Percentiles rank a stretch among this genome's conserved stretches.
These are phyloP conservation scores for Helicorthomorpha holstii DNA, from an alignment of 1,140 invertebrate genomes.

Conservation along the genomic window DNA sequence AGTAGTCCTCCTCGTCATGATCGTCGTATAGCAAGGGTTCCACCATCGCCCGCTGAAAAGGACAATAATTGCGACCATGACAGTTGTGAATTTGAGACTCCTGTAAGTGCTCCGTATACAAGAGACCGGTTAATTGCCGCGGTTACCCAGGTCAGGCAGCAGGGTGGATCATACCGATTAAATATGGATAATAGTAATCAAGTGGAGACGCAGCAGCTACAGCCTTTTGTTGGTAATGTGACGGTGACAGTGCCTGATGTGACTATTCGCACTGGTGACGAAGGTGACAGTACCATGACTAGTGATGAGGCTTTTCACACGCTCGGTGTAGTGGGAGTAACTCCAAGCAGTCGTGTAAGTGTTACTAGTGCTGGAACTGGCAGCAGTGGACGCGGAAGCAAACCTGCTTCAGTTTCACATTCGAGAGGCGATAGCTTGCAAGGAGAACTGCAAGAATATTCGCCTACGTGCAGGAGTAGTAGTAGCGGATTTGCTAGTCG, in stretches of 20 bases:
- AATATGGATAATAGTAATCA: no score
- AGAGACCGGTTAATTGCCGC: slow-evolving; percentile 26
- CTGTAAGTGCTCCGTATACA: no score
- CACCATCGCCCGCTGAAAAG: neutral
- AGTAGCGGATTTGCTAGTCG: slow-evolving; percentile 15
- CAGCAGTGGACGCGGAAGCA: slow-evolving; percentile 13
- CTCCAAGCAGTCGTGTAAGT: slow-evolving; percentile 12
- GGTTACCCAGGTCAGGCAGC: slow-evolving; percentile 24
- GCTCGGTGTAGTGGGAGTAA: neutral
- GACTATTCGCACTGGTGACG: slow-evolving; percentile 4
- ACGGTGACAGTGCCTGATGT: slow-evolving; percentile 10
- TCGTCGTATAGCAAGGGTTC: neutral
- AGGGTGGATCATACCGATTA: slow-evolving; percentile 12
- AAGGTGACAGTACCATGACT: slow-evolving; percentile 6
- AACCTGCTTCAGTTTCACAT: slow-evolving; percentile 12
- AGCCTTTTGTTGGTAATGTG: slow-evolving; percentile 11
- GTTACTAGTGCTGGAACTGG: slow-evolving; percentile 14
- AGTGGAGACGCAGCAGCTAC: no score
- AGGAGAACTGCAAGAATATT: slow-evolving; percentile 13
- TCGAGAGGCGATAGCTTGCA: slow-evolving; percentile 13
- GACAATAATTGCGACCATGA: slow-evolving; percentile 14
- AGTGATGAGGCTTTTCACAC: slow-evolving; percentile 18
- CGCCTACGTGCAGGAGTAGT: slow-evolving; percentile 13
- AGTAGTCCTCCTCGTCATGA: slow-evolving; percentile 17
- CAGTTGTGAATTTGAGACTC: slow-evolving; percentile 18